These are phyloP conservation scores for Trichopoda pennipes DNA, from an alignment of 2,888 invertebrate genomes.

Conservation along the genomic window DNA sequence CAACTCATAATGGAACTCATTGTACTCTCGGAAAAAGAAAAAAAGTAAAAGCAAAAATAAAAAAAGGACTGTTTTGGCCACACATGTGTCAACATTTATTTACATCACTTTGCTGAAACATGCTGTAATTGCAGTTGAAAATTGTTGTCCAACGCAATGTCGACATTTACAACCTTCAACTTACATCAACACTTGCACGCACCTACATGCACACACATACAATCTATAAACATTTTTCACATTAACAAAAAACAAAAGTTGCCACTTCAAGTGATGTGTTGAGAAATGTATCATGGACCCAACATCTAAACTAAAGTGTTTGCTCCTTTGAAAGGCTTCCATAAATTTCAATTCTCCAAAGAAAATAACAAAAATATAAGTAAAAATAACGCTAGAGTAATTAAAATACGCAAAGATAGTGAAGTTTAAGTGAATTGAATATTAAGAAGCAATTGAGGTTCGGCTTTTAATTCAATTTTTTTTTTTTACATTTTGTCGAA, in stretches of 20 bases:
- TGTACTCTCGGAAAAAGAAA: slow-evolving; percentile 32
- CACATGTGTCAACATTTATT: slow-evolving; percentile 75
- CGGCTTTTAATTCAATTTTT: not conserved
- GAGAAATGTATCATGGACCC: slow-evolving; percentile 47
- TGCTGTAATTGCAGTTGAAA: slow-evolving; percentile 77
- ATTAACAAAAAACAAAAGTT: slow-evolving; percentile 39
- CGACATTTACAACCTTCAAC: slow-evolving; percentile 78
- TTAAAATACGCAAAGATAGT: slow-evolving; percentile 51
- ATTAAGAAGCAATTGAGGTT: not conserved
- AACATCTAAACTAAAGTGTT: slow-evolving; percentile 55
- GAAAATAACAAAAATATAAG: not conserved
- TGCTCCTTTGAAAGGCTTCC: slow-evolving; percentile 44
- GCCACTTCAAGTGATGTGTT: slow-evolving; percentile 38
- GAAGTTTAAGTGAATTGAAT: not conserved
- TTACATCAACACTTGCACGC: slow-evolving; percentile 64
- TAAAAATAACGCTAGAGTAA: slow-evolving; percentile 33
- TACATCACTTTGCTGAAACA: slow-evolving; percentile 74
- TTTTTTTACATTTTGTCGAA: no score
- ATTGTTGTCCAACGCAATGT: slow-evolving; percentile 74
- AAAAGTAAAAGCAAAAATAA: slow-evolving; percentile 14
- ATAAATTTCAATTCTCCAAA: slow-evolving; percentile 60
- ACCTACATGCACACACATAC: slow-evolving; percentile 37
- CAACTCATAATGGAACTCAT: slow-evolving; percentile 63
- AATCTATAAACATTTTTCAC: slow-evolving; percentile 45
- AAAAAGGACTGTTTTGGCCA: slow-evolving; percentile 63